Evolutionary conservation across 2,888 invertebrate genomes (phyloP), one percentile per base, ranked within the genome.

Genomic region (Poecilus cupreus): DNA sequence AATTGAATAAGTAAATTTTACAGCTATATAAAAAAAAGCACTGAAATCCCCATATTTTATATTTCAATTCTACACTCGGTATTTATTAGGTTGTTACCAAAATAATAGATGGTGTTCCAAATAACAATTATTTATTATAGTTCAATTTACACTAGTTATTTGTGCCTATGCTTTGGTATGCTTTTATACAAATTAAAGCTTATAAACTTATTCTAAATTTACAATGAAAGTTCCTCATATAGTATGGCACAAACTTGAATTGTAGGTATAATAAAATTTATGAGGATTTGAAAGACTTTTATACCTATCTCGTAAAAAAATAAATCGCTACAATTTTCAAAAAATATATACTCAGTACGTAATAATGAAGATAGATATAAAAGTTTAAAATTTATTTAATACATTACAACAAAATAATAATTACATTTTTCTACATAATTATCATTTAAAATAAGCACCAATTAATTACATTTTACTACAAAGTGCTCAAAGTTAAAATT

Each of bases 141-240:
- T 46, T 49, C 46, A 46, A 60, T 60, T 77, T 77, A 77, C 60
- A 77, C 39, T 76, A 57, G 22, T 43, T 43, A 64, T 43, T 77
- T 77, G 77, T 77, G 77, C 77, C 64, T 77, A 39, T 24, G 43
- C 77, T 77, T 77, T 77, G 77, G 77, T 77, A 77, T 77, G 60
- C 64, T 18, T 77, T 39, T 64, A 32, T 64, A 77, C 77, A 77
- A 77, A 60, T 77, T 77, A 77, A 77, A 77, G 77, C 77, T 76
- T 46, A 18, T n/a, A 60, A 26, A 18, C 20, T 16, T n/a, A 60
- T 3, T 13, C 60, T 60, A 54, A 54, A 54, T 54, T 54, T 11
- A 26, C 24, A 26, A 60, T 60, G 18, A 39, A 10, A 68, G 11
- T 37, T 68, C 13, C 51, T 75, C 51, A 75, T 26, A 32, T 75